A percentile compares a stretch with the other conserved stretches of the same genome.
Conservation (phyloP, 2,888 invertebrate species). For the Octonoba sinensis region DNA sequence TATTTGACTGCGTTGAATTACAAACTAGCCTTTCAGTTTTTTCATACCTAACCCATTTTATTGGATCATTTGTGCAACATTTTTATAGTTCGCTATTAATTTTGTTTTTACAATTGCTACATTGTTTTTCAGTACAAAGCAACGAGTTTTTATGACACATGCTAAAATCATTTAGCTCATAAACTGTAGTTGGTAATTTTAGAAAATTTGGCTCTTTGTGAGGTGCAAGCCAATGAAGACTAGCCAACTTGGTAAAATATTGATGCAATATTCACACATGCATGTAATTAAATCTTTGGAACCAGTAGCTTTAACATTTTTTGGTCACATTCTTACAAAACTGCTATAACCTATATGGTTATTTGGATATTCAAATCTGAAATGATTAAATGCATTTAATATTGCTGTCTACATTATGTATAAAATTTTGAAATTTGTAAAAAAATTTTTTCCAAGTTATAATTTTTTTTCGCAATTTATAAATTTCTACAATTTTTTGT, state of each 20-base stretch:
- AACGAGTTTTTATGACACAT: neutral
- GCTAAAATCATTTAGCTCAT: neutral
- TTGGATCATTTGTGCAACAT: neutral
- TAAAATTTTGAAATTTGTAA: neutral
- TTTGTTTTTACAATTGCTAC: neutral
- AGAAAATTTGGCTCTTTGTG: neutral
- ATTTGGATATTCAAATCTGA: neutral
- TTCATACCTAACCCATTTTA: neutral
- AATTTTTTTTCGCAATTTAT: too few relatives aligned
- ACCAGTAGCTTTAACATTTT: neutral
- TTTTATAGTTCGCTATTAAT: neutral
- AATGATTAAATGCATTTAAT: neutral
- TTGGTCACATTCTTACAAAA: neutral
- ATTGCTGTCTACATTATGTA: neutral
- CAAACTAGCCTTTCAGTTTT: neutral
- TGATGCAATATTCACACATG: conserved; percentile 1
- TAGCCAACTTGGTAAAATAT: neutral
- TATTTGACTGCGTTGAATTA: neutral
- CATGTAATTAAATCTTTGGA: neutral
- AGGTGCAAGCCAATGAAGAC: neutral
- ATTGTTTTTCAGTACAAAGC: neutral
- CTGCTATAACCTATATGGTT: neutral
- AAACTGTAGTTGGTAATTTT: neutral
- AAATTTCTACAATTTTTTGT: neutral
- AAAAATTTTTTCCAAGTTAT: neutral